Evolutionary conservation across 1,140 invertebrate species (phyloP).

Genomic region (Thalassaphorura encarpata): DNA sequence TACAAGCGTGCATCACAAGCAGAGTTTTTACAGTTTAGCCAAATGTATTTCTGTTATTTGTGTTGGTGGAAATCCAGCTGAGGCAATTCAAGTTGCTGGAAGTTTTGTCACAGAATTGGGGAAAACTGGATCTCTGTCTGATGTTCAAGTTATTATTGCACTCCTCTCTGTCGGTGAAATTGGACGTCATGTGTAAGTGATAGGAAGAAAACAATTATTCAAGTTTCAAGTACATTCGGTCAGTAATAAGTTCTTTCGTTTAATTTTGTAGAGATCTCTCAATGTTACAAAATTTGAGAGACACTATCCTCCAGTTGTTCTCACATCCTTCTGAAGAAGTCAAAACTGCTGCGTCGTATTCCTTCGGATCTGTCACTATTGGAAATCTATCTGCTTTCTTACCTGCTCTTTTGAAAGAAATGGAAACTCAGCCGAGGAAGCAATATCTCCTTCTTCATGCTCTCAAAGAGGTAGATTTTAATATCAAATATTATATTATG

Average conservation of each 20-base stretch:
- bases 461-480: conserved; percentile 71
- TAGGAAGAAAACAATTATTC: not conserved
- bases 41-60: conserved; percentile 91
- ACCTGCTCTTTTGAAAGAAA: conserved; percentile 88
- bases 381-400: conserved; percentile 89
- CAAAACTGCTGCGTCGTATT: conserved; percentile 96
- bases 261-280: too few relatives aligned
- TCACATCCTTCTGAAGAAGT: conserved; percentile 69
- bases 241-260: not conserved
- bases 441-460: conserved; percentile 95
- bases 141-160: conserved; percentile 82
- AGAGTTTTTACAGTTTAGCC: conserved; percentile 42
- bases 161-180: conserved; percentile 93
- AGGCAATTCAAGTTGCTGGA: conserved; percentile 68
- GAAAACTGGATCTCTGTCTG: conserved; percentile 40
- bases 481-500: not conserved
- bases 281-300: conserved; percentile 57
- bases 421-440: conserved; percentile 80
- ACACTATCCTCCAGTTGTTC: conserved; percentile 65
- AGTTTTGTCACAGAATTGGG: conserved; percentile 77
- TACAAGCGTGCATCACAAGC: conserved; percentile 22
- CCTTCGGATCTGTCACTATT: conserved; percentile 85
- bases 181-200: conserved; percentile 73
- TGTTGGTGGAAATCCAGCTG: conserved; percentile 51
- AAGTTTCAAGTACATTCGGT: not conserved